These are phyloP conservation scores for Labroides dimidiatus DNA, from an alignment of 2,797 vertebrate genomes.

Conservation along the genomic window DNA sequence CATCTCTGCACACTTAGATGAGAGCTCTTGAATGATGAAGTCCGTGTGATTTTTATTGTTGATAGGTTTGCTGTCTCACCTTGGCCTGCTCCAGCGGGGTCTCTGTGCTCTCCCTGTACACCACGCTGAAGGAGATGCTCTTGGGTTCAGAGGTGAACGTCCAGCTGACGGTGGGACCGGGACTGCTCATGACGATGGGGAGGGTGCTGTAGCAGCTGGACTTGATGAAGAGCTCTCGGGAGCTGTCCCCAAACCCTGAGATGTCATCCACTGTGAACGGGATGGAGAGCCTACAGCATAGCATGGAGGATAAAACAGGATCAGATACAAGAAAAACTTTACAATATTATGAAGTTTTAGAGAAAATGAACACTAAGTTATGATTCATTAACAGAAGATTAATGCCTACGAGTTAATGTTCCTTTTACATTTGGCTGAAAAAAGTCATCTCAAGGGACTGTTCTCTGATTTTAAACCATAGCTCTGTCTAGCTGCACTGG, in stretches of 20 bases:
- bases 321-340: not conserved
- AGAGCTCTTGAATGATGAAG: too few species aligned
- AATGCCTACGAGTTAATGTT: not conserved
- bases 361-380: not conserved
- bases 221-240: conserved; percentile 92
- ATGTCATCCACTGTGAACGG: conserved; percentile 89
- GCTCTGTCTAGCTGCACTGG: not conserved
- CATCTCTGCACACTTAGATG: not conserved
- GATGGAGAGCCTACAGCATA: conserved; percentile 81
- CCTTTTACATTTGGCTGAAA: not conserved
- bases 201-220: conserved; percentile 94
- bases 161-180: conserved; percentile 91
- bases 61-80: conserved; percentile 72
- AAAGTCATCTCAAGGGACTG: too few species aligned
- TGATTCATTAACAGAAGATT: not conserved
- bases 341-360: not conserved
- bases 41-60: not conserved
- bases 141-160: conserved; percentile 95
- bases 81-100: conserved; percentile 90
- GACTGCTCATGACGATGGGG: conserved; percentile 82
- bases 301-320: not conserved
- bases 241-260: conserved; percentile 85
- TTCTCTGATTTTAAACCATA: too few species aligned
- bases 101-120: conserved; percentile 87
- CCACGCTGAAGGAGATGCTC: conserved; percentile 94